Conservation (phyloP, 2,797 vertebrate species). For the Falco rusticolus region DNA sequence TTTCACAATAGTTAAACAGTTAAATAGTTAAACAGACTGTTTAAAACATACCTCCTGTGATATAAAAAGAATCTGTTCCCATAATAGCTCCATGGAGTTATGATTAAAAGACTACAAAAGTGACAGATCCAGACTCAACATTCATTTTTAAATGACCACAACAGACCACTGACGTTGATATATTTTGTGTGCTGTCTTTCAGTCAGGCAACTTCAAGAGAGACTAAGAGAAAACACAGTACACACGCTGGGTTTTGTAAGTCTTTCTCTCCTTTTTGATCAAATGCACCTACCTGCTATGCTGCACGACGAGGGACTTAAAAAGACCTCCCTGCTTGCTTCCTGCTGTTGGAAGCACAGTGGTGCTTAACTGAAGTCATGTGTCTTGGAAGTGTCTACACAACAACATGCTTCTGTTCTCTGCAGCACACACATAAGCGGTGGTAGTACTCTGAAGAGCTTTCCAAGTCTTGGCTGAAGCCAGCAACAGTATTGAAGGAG, state of each 20-base stretch:
- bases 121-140: background rate
- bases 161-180: background rate
- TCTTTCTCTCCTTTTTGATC: background rate
- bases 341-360: background rate
- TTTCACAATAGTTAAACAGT: background rate
- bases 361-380: background rate
- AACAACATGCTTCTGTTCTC: background rate
- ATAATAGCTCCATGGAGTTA: background rate
- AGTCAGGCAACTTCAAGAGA: background rate
- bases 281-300: background rate
- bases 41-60: background rate
- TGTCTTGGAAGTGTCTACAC: background rate
- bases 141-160: background rate
- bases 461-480: background rate
- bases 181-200: background rate
- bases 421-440: background rate
- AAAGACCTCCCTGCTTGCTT: background rate
- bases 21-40: too few species aligned
- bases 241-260: background rate
- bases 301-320: background rate
- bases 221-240: background rate
- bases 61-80: background rate
- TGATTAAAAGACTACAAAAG: background rate
- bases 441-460: background rate
- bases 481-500: background rate